Base-by-base conservation (phyloP, 1,140 invertebrate genomes). In the Scaptomyza hsui region DNA sequence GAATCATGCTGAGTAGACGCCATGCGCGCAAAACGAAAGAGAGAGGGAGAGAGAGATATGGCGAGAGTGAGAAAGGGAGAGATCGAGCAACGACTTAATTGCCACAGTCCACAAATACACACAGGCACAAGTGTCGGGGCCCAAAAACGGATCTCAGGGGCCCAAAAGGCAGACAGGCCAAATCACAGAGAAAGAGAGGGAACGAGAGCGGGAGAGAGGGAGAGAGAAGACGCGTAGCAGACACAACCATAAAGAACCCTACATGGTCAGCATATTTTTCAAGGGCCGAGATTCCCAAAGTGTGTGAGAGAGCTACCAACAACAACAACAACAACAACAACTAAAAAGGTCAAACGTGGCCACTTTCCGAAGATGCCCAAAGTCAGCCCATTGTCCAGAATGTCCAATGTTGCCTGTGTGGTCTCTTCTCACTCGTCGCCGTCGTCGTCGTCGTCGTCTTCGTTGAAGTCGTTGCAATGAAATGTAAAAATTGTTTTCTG, bases 181-280 rank as follows among this genome's bases (percentile, higher is more conserved):
- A 10, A 41, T 45, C 26, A 9, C 39, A 47, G 41, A 32, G 10
- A 48, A 5, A 1, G 35, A 60, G 21, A 7, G 19, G 52, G 18
- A 29, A 16, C 6, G 45, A 45, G n/a, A 60, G 32, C 15, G 26
- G 7, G 32, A 12, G 32, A 37, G 19, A 49, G 39, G 12, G 29
- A 37, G 21, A 41, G 60, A 44, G 39, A 21, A 24, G 24, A 18
- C 42, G 10, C 15, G 21, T 24, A 41, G 64, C 32, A 80, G 77
- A 74, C 63, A 60, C 65, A 72, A 80, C 78, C 77, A 80, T 79
- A 85, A 69, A 85, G 62, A 73, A 64, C 65, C 65, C 59, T 63
- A 69, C 49, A 69, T 42, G 59, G 48, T 67, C 69, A 55, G 69
- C 69, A 72, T 67, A 72, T 72, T 72, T 72, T 52, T 72, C 70